Percentiles rank a stretch among this genome's conserved stretches.
These are phyloP conservation scores for Nymphalis urticae DNA, from an alignment of 2,888 invertebrate genomes.

Conservation along the genomic window DNA sequence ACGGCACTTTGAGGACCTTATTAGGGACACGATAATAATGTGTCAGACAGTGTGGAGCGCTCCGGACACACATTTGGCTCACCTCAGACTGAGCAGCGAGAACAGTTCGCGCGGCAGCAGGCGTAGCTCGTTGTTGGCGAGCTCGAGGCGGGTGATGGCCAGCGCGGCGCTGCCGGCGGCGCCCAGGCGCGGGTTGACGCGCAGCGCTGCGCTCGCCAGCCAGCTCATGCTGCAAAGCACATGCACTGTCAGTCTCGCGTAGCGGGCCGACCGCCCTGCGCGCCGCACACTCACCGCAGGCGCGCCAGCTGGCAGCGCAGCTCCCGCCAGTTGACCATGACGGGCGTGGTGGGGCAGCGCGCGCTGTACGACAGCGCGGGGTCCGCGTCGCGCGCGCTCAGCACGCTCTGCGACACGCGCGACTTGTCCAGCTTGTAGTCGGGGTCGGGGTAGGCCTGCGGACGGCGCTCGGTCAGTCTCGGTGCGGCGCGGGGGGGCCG, in stretches of 20 bases:
- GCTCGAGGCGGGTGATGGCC: constrained; percentile 95
- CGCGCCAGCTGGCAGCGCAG: constrained; percentile 68
- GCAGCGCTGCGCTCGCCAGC: constrained; percentile 91
- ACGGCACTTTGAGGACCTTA: too few species aligned
- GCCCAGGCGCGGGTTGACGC: constrained; percentile 91
- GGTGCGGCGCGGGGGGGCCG: too few species aligned
- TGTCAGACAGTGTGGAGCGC: too few species aligned
- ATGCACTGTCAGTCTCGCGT: not conserved
- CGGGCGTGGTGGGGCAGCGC: constrained; percentile 90
- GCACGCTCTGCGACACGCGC: constrained; percentile 85
- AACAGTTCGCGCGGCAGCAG: constrained; percentile 91
- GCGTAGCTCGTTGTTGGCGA: constrained; percentile 93
- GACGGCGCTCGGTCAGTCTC: not conserved
- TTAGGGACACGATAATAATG: too few species aligned
- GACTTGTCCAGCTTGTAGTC: constrained; percentile 96
- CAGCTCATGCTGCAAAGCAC: constrained; percentile 83
- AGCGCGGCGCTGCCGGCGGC: constrained; percentile 89
- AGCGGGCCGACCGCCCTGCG: not conserved
- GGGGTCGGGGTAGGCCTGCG: constrained; percentile 91
- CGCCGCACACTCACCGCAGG: constrained; percentile 48
- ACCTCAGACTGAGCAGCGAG: constrained; percentile 89
- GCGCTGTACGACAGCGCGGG: constrained; percentile 86
- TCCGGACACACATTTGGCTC: not conserved
- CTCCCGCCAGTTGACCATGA: constrained; percentile 96
- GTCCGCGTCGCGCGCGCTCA: constrained; percentile 78